A percentile compares a stretch with the other conserved stretches of the same genome.
phyloP scores from a whole-genome alignment of 2,888 invertebrate genomes.

The Cactoblastis cactorum region DNA sequence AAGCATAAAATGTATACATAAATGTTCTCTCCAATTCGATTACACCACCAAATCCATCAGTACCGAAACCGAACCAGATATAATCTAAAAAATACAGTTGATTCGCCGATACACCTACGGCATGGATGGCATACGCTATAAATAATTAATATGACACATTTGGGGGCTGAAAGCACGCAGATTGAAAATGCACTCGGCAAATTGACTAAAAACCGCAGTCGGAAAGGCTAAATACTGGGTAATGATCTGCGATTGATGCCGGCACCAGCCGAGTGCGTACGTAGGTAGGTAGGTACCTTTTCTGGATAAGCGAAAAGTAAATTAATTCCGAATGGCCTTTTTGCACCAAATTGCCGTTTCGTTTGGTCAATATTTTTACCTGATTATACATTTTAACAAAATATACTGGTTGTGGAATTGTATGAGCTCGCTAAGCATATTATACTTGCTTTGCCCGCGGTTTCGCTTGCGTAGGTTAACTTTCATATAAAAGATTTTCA shows the following conservation, averaged over 20 bases:
- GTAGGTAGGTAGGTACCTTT: constrained; percentile 1
- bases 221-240: constrained; percentile 75
- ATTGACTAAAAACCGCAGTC: constrained; percentile 76
- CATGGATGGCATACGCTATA: constrained; percentile 67
- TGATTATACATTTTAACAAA: no score
- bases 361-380: neutral
- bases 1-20: neutral
- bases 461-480: no score
- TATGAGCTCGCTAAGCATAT: no score
- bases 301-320: constrained; percentile 6
- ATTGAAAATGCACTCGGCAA: constrained; percentile 72
- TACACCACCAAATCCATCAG: constrained; percentile 25
- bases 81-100: constrained; percentile 58
- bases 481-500: no score
- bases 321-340: constrained; percentile 1
- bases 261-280: constrained; percentile 4
- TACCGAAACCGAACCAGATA: constrained; percentile 34
- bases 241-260: constrained; percentile 66
- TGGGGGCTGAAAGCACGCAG: constrained; percentile 58
- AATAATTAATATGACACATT: constrained; percentile 73
- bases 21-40: constrained; percentile 20
- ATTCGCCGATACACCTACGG: constrained; percentile 37
- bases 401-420: no score
- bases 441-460: no score
- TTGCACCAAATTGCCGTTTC: neutral